Conservation (phyloP, 2,888 invertebrate genomes). For the Smittia aterrima region DNA sequence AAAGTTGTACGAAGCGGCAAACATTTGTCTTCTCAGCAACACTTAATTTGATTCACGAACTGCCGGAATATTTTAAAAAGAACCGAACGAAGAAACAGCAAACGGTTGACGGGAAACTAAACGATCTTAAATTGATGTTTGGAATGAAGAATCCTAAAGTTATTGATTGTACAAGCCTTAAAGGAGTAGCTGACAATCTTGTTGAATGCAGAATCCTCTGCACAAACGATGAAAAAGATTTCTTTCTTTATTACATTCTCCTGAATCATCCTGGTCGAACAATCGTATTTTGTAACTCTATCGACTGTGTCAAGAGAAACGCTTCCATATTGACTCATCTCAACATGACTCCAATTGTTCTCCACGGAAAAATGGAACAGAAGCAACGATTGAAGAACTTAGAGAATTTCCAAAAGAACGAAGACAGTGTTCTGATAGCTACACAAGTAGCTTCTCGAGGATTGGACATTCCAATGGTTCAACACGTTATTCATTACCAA, state of each 20-base stretch:
- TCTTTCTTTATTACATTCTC: constrained; percentile 86
- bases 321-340: constrained; percentile 67
- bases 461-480: constrained; percentile 87
- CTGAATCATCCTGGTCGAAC: constrained; percentile 84
- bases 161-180: constrained; percentile 76
- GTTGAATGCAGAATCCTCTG: constrained; percentile 83
- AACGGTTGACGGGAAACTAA: constrained; percentile 72
- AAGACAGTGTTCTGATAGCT: constrained; percentile 76
- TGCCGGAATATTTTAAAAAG: constrained; percentile 69
- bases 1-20: constrained; percentile 65
- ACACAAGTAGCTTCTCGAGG: constrained; percentile 98
- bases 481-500: constrained; percentile 96
- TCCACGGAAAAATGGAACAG: constrained; percentile 92
- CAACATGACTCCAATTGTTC: constrained; percentile 69
- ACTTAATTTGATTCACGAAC: constrained; percentile 83
- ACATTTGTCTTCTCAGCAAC: constrained; percentile 98
- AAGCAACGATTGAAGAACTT: constrained; percentile 89
- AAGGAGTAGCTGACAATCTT: constrained; percentile 76
- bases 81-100: constrained; percentile 58
- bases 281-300: constrained; percentile 90
- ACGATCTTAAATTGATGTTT: constrained; percentile 72
- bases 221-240: constrained; percentile 79
- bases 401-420: constrained; percentile 76
- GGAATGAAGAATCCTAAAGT: constrained; percentile 89
- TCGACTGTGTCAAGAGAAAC: constrained; percentile 85